Conservation (phyloP, 2,113 vertebrate species). For the Crotalus viridis region DNA sequence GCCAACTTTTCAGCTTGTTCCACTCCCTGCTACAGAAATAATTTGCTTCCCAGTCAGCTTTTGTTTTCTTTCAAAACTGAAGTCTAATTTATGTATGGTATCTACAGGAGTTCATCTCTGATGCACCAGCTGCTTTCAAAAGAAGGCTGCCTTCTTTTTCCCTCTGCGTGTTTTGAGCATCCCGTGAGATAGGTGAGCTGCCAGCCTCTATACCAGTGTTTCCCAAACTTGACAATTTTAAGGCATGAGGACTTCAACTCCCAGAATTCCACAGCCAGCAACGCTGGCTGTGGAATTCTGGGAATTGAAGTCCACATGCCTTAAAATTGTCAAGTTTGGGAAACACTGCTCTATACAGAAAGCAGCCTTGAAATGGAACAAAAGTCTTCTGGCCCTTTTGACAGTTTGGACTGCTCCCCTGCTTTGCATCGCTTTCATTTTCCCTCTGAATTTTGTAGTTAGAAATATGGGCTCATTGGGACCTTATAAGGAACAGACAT, state of each 20-base stretch:
- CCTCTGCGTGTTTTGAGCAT: background rate
- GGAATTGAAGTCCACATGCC: too few species aligned
- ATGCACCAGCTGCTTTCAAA: background rate
- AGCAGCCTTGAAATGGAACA: background rate
- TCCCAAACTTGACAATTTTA: too few species aligned
- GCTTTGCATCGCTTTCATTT: background rate
- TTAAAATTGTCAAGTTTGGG: too few species aligned
- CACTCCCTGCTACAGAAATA: background rate
- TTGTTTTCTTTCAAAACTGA: background rate
- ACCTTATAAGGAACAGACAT: background rate
- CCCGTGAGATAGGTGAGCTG: background rate
- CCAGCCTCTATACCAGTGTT: background rate
- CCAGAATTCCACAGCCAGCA: too few species aligned
- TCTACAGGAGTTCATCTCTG: background rate
- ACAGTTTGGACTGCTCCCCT: accelerated
- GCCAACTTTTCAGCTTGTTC: background rate
- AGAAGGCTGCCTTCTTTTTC: accelerated
- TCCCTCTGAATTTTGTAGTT: background rate
- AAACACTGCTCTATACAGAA: background rate
- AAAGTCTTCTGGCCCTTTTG: background rate
- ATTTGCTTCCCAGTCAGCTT: background rate
- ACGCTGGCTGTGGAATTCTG: too few species aligned
- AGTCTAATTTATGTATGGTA: background rate
- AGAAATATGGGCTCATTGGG: background rate
- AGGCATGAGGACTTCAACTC: too few species aligned